Conservation (phyloP, 1,140 invertebrate species). For the Drosophila sproati region DNA sequence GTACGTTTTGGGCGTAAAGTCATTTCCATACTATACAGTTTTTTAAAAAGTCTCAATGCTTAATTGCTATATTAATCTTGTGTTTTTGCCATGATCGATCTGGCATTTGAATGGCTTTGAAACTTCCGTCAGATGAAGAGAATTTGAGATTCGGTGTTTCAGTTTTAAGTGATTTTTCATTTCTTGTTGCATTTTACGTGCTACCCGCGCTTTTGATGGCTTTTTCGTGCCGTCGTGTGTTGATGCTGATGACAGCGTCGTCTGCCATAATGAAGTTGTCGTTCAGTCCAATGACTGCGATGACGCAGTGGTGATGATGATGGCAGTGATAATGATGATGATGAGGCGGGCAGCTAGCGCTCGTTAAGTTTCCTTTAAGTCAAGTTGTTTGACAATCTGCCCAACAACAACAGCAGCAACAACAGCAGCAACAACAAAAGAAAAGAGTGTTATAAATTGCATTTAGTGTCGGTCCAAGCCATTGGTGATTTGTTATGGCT, state of each 20-base stretch:
- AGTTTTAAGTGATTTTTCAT: constrained; percentile 9
- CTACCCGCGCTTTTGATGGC: constrained; percentile 68
- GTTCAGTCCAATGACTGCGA: constrained; percentile 18
- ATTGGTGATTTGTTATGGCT: constrained; percentile 80
- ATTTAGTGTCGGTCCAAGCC: constrained; percentile 77
- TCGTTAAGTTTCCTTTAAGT: constrained; percentile 78
- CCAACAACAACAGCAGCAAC: constrained; percentile 14
- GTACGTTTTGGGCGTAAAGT: neutral
- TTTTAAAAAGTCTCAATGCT: no score
- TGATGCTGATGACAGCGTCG: constrained; percentile 66
- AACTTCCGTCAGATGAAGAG: neutral
- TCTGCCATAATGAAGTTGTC: constrained; percentile 36
- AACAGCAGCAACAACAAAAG: neutral
- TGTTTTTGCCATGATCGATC: no score
- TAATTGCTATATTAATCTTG: no score
- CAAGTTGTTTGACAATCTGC: constrained; percentile 79
- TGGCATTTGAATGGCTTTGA: no score
- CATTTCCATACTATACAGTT: no score
- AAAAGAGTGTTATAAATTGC: constrained; percentile 77
- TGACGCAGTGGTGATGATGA: constrained; percentile 36
- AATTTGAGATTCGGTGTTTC: constrained; percentile 14
- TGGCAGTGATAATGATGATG: constrained; percentile 20
- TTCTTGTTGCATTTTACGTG: constrained; percentile 70
- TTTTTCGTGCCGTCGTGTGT: constrained; percentile 71
- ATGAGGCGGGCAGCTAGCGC: constrained; percentile 45